These are phyloP conservation scores for Sciaenops ocellatus DNA, from an alignment of 2,797 vertebrate species.

Conservation along the genomic window DNA sequence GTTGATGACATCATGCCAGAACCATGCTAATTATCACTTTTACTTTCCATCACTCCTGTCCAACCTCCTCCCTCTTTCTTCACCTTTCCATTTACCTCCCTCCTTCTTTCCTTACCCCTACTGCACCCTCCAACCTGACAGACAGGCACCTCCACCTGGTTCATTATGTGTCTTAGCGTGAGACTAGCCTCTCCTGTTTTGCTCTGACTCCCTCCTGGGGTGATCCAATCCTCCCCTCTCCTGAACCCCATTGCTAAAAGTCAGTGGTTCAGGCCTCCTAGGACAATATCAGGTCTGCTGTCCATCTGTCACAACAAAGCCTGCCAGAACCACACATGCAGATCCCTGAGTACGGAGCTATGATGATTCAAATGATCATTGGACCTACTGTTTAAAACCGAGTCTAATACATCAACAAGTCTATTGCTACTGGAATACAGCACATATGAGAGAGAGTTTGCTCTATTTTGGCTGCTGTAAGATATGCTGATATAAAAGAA, in stretches of 20 bases:
- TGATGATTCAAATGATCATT: constrained; percentile 34
- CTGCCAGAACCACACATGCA: constrained; percentile 68
- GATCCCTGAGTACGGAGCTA: constrained; percentile 33
- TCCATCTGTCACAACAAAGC: constrained; percentile 80
- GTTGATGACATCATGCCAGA: constrained; percentile 32
- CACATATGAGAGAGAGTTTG: not conserved
- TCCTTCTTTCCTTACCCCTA: constrained; percentile 5
- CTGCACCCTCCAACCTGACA: constrained; percentile 32
- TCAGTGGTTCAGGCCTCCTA: constrained; percentile 71
- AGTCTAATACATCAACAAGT: constrained; percentile 14
- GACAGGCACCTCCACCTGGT: constrained; percentile 51
- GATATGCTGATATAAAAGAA: constrained; percentile 31
- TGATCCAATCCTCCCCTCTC: constrained; percentile 73
- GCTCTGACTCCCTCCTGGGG: constrained; percentile 61
- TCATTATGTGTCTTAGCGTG: constrained; percentile 74
- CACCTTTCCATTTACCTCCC: constrained; percentile 28
- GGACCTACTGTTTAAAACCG: constrained; percentile 21
- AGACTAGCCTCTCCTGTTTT: constrained; percentile 65
- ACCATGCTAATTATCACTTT: constrained; percentile 35
- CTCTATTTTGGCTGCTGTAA: not conserved
- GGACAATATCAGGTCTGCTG: constrained; percentile 67
- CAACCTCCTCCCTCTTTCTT: constrained; percentile 21
- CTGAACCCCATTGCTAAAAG: constrained; percentile 70
- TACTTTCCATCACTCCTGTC: constrained; percentile 40
- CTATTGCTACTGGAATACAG: not conserved